A percentile compares a stretch with the other conserved stretches of the same genome.
Conservation (phyloP, 2,888 invertebrate genomes). For the Perizoma affinitatum region DNA sequence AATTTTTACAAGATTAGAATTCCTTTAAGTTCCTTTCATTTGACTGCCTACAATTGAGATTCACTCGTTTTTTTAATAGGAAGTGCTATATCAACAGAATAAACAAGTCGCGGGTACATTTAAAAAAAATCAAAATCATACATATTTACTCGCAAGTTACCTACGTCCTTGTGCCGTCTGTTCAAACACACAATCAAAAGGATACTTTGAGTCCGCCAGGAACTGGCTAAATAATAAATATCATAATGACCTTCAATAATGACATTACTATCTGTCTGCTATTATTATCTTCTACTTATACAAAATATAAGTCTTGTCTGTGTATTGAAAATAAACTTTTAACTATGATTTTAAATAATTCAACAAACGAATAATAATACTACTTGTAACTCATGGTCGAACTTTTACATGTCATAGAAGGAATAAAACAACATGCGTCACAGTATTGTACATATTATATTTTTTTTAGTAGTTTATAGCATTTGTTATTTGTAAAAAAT, state of each 20-base stretch:
- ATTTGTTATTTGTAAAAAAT: too few relatives aligned
- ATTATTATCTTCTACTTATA: constrained; percentile 10
- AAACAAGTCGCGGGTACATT: constrained; percentile 3
- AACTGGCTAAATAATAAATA: constrained; percentile 31
- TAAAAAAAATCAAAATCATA: constrained; percentile 5
- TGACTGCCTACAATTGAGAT: constrained; percentile 3
- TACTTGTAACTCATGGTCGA: too few relatives aligned
- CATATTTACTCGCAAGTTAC: neutral
- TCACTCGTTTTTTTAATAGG: constrained; percentile 19
- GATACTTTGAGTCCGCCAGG: constrained; percentile 28
- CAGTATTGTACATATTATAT: too few relatives aligned
- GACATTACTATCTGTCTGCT: constrained; percentile 24
- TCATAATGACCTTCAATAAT: constrained; percentile 33
- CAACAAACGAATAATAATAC: too few relatives aligned
- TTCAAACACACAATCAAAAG: constrained; percentile 26
- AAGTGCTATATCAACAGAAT: constrained; percentile 8
- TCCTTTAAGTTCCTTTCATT: neutral
- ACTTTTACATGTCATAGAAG: too few relatives aligned
- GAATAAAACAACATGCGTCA: too few relatives aligned
- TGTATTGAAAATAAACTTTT: neutral
- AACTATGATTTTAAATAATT: too few relatives aligned
- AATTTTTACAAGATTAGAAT: neutral
- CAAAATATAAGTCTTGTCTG: neutral
- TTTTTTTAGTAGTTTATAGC: too few relatives aligned
- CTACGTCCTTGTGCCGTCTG: constrained; percentile 22